Evolutionary conservation across 2,797 vertebrate genomes (phyloP).

Genomic region (Hypotaenidia philippensis): DNA sequence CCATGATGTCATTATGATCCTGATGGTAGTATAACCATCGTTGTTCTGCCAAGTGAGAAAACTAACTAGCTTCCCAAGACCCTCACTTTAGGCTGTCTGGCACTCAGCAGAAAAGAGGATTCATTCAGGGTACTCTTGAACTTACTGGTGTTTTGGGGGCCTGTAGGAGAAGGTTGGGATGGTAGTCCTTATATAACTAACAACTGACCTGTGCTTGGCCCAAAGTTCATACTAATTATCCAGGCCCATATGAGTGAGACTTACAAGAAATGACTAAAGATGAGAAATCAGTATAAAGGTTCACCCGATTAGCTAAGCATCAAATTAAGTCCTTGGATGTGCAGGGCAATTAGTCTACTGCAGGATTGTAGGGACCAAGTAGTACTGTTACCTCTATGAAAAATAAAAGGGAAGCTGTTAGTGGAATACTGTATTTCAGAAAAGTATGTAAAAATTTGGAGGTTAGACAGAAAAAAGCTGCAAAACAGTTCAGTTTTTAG

Average conservation of each 20-base stretch:
- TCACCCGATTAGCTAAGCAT: background rate
- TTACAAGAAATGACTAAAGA: background rate
- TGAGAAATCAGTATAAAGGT: background rate
- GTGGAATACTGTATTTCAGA: background rate
- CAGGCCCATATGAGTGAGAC: background rate
- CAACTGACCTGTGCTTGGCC: background rate
- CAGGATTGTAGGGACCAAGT: background rate
- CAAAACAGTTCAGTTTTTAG: conserved; percentile 1
- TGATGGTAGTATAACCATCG: background rate
- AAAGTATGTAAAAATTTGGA: background rate
- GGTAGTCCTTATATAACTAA: background rate
- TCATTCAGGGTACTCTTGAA: background rate
- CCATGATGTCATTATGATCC: too few relatives aligned
- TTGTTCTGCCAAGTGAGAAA: background rate
- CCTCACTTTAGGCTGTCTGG: background rate
- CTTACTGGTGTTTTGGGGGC: background rate
- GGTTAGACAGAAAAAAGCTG: background rate
- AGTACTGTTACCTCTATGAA: background rate
- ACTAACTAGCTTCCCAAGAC: background rate
- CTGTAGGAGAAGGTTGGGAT: too few relatives aligned
- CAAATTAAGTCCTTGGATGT: background rate
- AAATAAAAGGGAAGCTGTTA: background rate
- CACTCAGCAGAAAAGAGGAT: background rate
- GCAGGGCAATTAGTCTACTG: background rate
- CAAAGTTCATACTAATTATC: background rate